These are phyloP conservation scores for Cheilinus undulatus DNA, from an alignment of 2,113 vertebrate genomes.

Conservation along the genomic window DNA sequence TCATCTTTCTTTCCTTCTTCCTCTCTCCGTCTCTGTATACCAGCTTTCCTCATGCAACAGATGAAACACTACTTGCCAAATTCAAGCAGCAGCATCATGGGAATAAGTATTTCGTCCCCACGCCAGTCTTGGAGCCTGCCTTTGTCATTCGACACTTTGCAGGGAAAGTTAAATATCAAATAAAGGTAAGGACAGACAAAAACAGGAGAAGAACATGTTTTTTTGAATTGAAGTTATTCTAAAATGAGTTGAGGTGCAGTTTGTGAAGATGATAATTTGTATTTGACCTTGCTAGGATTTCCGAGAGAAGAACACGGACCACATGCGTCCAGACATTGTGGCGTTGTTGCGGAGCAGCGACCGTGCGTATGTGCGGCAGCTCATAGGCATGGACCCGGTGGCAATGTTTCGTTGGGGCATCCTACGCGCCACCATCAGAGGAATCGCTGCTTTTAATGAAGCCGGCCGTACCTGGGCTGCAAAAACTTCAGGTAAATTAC, in stretches of 20 bases:
- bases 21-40: not conserved
- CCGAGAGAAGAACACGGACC: conserved; percentile 98
- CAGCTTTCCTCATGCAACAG: conserved; percentile 96
- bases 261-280: not conserved
- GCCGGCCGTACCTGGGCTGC: conserved; percentile 87
- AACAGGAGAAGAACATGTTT: not conserved
- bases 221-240: not conserved
- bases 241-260: not conserved
- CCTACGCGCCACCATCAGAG: conserved; percentile 88
- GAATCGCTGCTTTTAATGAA: conserved; percentile 91
- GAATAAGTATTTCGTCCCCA: conserved; percentile 94
- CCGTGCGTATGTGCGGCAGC: conserved; percentile 91
- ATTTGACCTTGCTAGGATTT: conserved; percentile 87
- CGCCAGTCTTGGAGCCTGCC: conserved; percentile 95
- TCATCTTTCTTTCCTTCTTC: not conserved
- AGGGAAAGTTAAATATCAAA: conserved; percentile 96
- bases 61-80: conserved; percentile 94
- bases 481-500: conserved; percentile 85
- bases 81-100: conserved; percentile 98
- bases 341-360: conserved; percentile 95
- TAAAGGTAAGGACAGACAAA: conserved; percentile 85
- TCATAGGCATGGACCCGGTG: conserved; percentile 96
- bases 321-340: conserved; percentile 97
- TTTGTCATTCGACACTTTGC: conserved; percentile 98
- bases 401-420: conserved; percentile 98